A percentile compares a stretch with the other conserved stretches of the same genome.
phyloP scores from a whole-genome alignment of 2,797 vertebrate genomes.

The Rachycentron canadum region DNA sequence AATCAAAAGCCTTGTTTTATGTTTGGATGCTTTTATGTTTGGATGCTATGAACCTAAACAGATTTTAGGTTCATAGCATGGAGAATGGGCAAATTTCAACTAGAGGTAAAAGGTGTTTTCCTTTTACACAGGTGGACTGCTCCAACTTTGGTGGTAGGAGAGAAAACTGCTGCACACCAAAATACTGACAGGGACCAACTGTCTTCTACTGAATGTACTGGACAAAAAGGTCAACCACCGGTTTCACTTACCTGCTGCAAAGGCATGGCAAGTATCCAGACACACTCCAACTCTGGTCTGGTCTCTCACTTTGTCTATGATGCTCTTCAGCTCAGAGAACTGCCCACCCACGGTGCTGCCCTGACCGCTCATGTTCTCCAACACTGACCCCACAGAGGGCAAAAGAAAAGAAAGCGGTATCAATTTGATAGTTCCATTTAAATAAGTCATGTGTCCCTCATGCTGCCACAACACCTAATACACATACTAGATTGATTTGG shows the following conservation, averaged over 20 bases:
- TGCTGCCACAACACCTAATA: background rate
- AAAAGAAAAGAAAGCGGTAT: background rate
- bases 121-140: background rate
- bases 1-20: background rate
- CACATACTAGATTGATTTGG: background rate
- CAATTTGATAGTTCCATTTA: background rate
- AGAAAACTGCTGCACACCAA: background rate
- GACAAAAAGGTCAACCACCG: background rate
- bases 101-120: background rate
- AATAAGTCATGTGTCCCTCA: background rate
- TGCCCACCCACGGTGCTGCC: conserved; percentile 85
- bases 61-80: background rate
- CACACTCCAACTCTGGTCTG: conserved; percentile 85
- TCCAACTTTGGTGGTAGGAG: background rate
- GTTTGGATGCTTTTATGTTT: background rate
- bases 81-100: background rate
- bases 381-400: conserved; percentile 66
- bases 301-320: conserved; percentile 86
- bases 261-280: conserved; percentile 88
- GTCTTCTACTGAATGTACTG: background rate
- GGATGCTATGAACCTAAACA: background rate
- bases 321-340: conserved; percentile 85
- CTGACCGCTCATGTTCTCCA: conserved; percentile 90
- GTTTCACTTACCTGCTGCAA: conserved; percentile 81
- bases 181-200: too few species aligned